Conservation (phyloP, 1,140 invertebrate genomes). For the Callitettix versicolor region DNA sequence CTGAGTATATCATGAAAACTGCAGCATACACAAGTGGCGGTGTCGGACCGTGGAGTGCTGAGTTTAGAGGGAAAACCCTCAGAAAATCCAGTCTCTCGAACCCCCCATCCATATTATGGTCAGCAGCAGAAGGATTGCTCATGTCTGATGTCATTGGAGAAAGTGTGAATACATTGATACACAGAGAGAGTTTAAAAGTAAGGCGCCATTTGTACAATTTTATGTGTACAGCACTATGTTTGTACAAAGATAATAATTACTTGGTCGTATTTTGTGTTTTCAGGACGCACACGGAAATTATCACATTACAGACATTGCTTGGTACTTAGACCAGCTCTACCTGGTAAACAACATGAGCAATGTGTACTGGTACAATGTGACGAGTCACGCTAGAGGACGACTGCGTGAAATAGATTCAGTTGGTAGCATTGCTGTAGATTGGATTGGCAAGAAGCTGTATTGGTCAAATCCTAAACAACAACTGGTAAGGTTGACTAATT, state of each 20-base stretch:
- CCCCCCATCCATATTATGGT: conserved; percentile 49
- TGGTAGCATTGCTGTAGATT: conserved; percentile 72
- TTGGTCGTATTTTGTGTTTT: conserved; percentile 9
- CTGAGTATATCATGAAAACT: conserved; percentile 65
- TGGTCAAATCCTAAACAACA: conserved; percentile 80
- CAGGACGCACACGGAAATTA: conserved; percentile 31
- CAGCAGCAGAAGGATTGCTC: conserved; percentile 53
- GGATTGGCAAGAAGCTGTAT: conserved; percentile 78
- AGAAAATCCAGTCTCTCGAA: conserved; percentile 23
- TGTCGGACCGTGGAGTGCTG: conserved; percentile 69
- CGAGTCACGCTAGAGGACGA: conserved; percentile 39
- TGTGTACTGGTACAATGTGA: conserved; percentile 59
- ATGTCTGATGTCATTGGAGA: conserved; percentile 64
- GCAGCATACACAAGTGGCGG: conserved; percentile 65
- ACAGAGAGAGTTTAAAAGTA: conserved; percentile 41
- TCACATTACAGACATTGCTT: conserved; percentile 52
- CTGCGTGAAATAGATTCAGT: conserved; percentile 57
- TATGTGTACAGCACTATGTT: too few species aligned
- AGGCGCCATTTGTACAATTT: conserved; percentile 2
- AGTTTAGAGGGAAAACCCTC: conserved; percentile 57
- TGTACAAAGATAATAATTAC: too few species aligned
- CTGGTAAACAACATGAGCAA: conserved; percentile 62
- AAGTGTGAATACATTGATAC: conserved; percentile 49
- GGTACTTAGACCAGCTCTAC: conserved; percentile 56
- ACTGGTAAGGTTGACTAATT: conserved; percentile 41